Evolutionary conservation across 1,140 invertebrate species (phyloP).

Genomic region (Diabrotica undecimpunctata): DNA sequence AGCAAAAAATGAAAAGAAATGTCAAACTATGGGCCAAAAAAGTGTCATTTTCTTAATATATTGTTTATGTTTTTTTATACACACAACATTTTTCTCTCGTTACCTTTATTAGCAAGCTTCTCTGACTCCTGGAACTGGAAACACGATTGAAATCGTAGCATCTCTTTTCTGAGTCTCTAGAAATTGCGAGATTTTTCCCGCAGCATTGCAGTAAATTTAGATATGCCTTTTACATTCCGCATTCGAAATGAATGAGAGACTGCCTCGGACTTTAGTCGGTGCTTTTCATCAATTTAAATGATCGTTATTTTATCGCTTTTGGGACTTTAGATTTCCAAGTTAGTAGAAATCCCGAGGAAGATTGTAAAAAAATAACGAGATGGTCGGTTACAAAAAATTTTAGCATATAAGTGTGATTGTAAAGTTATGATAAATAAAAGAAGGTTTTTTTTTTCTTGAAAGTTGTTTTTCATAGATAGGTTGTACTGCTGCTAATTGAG

Average conservation of each 20-base stretch:
- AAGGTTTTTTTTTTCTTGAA: too few species aligned
- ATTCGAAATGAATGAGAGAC: conserved; percentile 6
- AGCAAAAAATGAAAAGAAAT: too few species aligned
- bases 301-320: neutral
- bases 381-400: too few species aligned
- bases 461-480: too few species aligned
- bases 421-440: too few species aligned
- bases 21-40: too few species aligned
- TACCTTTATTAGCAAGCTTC: neutral
- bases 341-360: neutral
- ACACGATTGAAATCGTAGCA: conserved; percentile 39
- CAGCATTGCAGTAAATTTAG: conserved; percentile 32
- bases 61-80: too few species aligned
- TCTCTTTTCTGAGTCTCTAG: conserved; percentile 18
- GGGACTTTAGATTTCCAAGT: neutral
- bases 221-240: conserved; percentile 8
- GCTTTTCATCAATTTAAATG: conserved; percentile 3
- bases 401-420: too few species aligned
- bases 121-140: neutral
- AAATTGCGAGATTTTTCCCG: conserved; percentile 37
- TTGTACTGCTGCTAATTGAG: too few species aligned
- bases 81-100: neutral
- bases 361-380: conserved; percentile 4
- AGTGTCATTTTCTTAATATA: too few species aligned
- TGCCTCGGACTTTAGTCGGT: neutral